Conservation (phyloP, 2,888 invertebrate species). For the Ectemnius cavifrons region DNA sequence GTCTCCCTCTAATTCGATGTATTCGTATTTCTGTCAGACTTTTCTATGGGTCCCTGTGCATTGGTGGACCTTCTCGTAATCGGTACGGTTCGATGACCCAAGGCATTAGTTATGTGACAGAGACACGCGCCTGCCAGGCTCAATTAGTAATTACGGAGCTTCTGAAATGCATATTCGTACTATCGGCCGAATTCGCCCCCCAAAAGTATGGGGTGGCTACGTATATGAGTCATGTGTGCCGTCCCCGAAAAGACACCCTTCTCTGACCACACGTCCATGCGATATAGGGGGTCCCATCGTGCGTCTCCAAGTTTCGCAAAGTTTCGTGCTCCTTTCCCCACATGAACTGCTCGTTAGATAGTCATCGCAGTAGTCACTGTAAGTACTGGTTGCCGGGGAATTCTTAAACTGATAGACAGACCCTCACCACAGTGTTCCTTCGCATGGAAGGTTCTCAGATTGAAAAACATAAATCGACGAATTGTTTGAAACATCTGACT, state of each 20-base stretch:
- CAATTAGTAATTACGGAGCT: constrained; percentile 59
- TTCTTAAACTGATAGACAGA: no score
- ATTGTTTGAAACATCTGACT: no score
- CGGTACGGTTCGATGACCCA: constrained; percentile 44
- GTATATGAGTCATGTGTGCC: constrained; percentile 72
- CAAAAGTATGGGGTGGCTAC: constrained; percentile 68
- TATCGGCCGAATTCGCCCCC: constrained; percentile 74
- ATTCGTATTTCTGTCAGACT: no score
- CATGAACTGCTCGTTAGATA: constrained; percentile 66
- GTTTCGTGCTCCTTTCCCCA: constrained; percentile 69
- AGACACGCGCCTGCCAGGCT: constrained; percentile 49
- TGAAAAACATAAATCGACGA: no score
- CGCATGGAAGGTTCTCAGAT: no score
- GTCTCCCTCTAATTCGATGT: no score
- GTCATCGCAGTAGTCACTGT: constrained; percentile 20
- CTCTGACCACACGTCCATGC: constrained; percentile 69
- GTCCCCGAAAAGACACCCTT: constrained; percentile 63
- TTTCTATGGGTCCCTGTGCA: no score
- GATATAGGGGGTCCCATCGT: constrained; percentile 68
- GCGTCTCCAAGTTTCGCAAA: constrained; percentile 63
- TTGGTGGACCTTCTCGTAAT: constrained; percentile 11
- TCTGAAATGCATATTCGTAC: constrained; percentile 70
- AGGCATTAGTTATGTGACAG: constrained; percentile 34
- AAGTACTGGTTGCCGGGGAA: no score
- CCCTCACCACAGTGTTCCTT: no score